A percentile compares a stretch with the other conserved stretches of the same genome.
phyloP scores from a whole-genome alignment of 2,888 invertebrate genomes.

The Scaptomyza flava region DNA sequence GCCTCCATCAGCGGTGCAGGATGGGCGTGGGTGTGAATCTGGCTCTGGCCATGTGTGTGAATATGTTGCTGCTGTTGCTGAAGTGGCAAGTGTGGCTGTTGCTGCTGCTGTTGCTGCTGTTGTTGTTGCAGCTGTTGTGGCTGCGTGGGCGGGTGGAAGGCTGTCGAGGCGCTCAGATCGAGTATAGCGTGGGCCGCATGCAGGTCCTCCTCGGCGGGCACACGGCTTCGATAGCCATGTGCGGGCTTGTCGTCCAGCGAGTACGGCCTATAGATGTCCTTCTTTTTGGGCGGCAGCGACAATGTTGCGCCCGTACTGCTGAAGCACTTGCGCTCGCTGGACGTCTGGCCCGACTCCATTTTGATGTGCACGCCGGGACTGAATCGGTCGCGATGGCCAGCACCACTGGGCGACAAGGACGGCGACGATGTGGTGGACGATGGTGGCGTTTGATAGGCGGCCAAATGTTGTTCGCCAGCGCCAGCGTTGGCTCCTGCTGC shows the following conservation, averaged over 20 bases:
- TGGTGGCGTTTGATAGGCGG: slow-evolving; percentile 82
- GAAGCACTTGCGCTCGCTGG: slow-evolving; percentile 92
- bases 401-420: slow-evolving; percentile 82
- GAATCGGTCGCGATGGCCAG: slow-evolving; percentile 72
- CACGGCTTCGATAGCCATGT: slow-evolving; percentile 82
- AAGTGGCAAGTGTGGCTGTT: slow-evolving; percentile 83
- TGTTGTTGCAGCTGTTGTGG: slow-evolving; percentile 83
- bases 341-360: slow-evolving; percentile 84
- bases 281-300: slow-evolving; percentile 94
- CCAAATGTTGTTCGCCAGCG: slow-evolving; percentile 62
- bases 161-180: slow-evolving; percentile 94
- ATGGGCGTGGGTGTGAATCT: slow-evolving; percentile 56
- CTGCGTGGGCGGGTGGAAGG: slow-evolving; percentile 88
- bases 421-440: slow-evolving; percentile 84
- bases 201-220: slow-evolving; percentile 91
- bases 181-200: slow-evolving; percentile 95
- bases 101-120: slow-evolving; percentile 79
- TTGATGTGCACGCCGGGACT: slow-evolving; percentile 83
- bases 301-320: slow-evolving; percentile 93
- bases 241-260: slow-evolving; percentile 89
- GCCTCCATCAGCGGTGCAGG: slow-evolving; percentile 58
- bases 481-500: slow-evolving; percentile 44
- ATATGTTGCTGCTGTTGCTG: slow-evolving; percentile 68
- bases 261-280: slow-evolving; percentile 95
- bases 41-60: slow-evolving; percentile 43